phyloP scores from a whole-genome alignment of 1,140 invertebrate genomes.

The Nixonia krombeini region DNA sequence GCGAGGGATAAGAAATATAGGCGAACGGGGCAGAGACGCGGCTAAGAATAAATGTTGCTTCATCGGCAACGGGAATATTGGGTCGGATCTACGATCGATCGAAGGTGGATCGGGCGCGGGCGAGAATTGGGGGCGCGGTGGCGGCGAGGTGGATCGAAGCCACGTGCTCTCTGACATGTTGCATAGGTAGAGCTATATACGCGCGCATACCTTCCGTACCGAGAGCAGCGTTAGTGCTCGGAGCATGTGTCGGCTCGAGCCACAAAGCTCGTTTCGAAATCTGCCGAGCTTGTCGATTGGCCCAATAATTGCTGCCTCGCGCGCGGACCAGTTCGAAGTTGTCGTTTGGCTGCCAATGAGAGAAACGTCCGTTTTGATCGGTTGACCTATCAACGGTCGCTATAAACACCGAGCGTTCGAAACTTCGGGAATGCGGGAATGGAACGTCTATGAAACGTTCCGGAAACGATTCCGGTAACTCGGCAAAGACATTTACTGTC shows the following conservation, averaged over 20 bases:
- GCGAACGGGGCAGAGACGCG: not conserved
- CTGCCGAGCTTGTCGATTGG: conserved; percentile 48
- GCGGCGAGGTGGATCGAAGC: conserved; percentile 58
- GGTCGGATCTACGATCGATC: conserved; percentile 25
- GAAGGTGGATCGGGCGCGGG: conserved; percentile 32
- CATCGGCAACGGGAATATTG: conserved; percentile 13
- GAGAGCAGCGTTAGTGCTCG: conserved; percentile 55
- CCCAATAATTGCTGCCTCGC: conserved; percentile 27
- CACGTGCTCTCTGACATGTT: conserved; percentile 65
- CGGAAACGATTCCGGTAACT: too few species aligned
- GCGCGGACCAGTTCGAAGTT: not conserved
- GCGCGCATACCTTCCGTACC: conserved; percentile 52
- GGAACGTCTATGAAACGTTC: too few species aligned
- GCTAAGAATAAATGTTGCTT: conserved; percentile 29
- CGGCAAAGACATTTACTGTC: not conserved
- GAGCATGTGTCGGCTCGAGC: conserved; percentile 62
- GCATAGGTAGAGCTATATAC: conserved; percentile 59
- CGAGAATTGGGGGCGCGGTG: conserved; percentile 58
- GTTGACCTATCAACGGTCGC: too few species aligned
- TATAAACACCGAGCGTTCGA: too few species aligned
- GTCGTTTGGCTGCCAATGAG: too few species aligned
- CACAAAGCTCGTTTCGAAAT: conserved; percentile 54
- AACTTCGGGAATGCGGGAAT: too few species aligned
- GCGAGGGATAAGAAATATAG: too few species aligned
- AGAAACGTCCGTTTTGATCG: too few species aligned